Base-by-base conservation (phyloP, 1,140 invertebrate species). In the Papilio glaucus region DNA sequence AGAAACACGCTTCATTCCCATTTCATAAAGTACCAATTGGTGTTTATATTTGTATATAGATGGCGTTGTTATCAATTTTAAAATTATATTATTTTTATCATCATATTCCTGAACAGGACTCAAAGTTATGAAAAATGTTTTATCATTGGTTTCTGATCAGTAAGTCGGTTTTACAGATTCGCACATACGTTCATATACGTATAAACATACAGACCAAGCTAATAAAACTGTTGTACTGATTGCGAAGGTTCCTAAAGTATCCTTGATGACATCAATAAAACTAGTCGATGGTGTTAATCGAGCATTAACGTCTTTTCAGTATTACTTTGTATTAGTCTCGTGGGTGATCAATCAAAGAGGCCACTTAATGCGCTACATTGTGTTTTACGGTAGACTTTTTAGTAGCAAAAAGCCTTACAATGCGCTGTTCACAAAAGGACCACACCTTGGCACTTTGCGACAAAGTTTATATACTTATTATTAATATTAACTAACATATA, bases 371-470 rank as follows among this genome's bases (percentile, higher is more conserved):
- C 49, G 9, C 9, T 2, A 53, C 18, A 53, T 53, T 53, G 49
- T 53, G 21, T 53, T 53, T 53, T 53, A 24, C 49, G 49, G 49
- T 53, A 9, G 9, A 53, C 49, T 53, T 53, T 53, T 53, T 33
- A 24, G 7, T 53, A 6, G 8, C n/a, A 49, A 49, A 49, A 53
- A 53, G 21, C 5, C 9, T 24, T 9, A 53, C 18, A 53, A 53
- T 24, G 18, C 49, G 29, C 1, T 13, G 12, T 53, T 53, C 9
- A 24, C 9, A 24, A 53, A 12, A 3, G 49, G 49, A 24, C 42
- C 42, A 0, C n/a, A 7, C 42, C 15, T 45, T 45, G 42, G n/a
- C n/a, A 24, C 49, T 53, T 53, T 49, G 7, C 0, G 18, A 53
- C 21, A 53, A 24, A 24, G 21, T 53, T 53, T 53, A 53, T 9